phyloP scores from a whole-genome alignment of 2,797 vertebrate species.

The Remorina albescens region DNA sequence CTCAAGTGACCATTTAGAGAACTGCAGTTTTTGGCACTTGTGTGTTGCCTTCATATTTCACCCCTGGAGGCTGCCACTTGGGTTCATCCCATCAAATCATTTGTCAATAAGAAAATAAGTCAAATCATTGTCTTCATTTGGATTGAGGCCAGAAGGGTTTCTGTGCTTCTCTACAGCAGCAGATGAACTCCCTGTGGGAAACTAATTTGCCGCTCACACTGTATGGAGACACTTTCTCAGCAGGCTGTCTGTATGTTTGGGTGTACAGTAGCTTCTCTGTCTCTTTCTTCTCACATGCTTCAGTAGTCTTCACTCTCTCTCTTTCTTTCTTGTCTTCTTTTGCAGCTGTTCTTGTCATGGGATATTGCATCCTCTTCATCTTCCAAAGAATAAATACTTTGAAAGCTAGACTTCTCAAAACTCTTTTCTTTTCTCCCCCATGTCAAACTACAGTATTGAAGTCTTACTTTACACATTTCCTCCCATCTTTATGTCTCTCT shows the following conservation, averaged over 20 bases:
- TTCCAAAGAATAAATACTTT: slow-evolving; percentile 37
- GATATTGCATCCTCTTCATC: slow-evolving; percentile 36
- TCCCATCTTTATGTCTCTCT: slow-evolving; percentile 29
- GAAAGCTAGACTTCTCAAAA: slow-evolving; percentile 30
- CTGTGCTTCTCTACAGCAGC: slow-evolving; percentile 42
- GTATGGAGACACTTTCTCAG: slow-evolving; percentile 44
- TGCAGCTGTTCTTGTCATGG: slow-evolving; percentile 30
- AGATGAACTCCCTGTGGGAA: slow-evolving; percentile 70
- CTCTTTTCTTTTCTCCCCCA: slow-evolving; percentile 31
- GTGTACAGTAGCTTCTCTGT: slow-evolving; percentile 29
- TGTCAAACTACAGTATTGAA: slow-evolving; percentile 44
- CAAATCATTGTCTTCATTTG: slow-evolving; percentile 54
- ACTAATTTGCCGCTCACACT: slow-evolving; percentile 59
- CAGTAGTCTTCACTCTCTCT: slow-evolving; percentile 43
- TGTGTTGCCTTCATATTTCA: no score
- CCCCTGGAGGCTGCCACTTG: no score
- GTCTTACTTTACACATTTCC: slow-evolving; percentile 29
- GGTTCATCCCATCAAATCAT: slow-evolving; percentile 22
- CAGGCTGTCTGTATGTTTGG: slow-evolving; percentile 51
- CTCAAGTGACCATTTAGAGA: no score
- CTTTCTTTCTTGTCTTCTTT: slow-evolving; percentile 29
- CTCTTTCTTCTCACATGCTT: slow-evolving; percentile 41
- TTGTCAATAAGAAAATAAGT: slow-evolving; percentile 56
- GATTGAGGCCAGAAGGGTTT: slow-evolving; percentile 54
- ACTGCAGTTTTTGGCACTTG: no score